Conservation (phyloP, 2,797 vertebrate genomes). For the Taenioides sp. region DNA sequence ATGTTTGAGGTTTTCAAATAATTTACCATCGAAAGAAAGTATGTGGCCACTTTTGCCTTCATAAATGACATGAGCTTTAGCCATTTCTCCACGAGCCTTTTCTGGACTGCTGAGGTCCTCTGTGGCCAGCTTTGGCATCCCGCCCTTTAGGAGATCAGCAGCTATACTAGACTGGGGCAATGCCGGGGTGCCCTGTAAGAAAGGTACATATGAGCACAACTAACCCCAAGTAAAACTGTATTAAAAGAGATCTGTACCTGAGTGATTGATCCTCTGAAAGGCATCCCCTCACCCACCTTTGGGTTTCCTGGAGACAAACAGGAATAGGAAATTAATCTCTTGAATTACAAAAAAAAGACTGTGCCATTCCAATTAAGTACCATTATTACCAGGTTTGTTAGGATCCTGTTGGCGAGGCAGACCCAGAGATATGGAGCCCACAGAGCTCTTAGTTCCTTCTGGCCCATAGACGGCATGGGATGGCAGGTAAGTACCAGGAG, state of each 20-base stretch:
- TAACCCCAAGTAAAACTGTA: not conserved
- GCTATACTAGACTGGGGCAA: slow-evolving; percentile 88
- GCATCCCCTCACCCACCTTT: slow-evolving; percentile 84
- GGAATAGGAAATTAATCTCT: not conserved
- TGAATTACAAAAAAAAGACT: not conserved
- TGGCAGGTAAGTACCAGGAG: slow-evolving; percentile 94
- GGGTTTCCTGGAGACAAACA: slow-evolving; percentile 74
- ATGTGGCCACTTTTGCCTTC: slow-evolving; percentile 97
- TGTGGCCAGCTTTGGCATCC: slow-evolving; percentile 87
- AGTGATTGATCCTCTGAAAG: slow-evolving; percentile 90
- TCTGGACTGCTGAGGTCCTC: slow-evolving; percentile 89
- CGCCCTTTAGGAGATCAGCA: slow-evolving; percentile 89
- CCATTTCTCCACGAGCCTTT: slow-evolving; percentile 87
- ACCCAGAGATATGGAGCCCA: slow-evolving; percentile 95
- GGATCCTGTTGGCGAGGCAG: slow-evolving; percentile 93
- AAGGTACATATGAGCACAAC: not conserved
- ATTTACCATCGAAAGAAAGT: slow-evolving; percentile 83
- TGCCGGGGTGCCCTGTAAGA: slow-evolving; percentile 89
- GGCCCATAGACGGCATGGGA: slow-evolving; percentile 88
- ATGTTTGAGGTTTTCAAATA: not conserved
- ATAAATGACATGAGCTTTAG: slow-evolving; percentile 96
- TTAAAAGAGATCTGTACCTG: slow-evolving; percentile 76
- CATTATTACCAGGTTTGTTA: slow-evolving; percentile 84
- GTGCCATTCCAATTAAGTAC: not conserved
- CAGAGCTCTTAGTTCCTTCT: slow-evolving; percentile 88